Evolutionary conservation across 2,797 vertebrate species (phyloP).

Genomic region (Myotis pilosus): DNA sequence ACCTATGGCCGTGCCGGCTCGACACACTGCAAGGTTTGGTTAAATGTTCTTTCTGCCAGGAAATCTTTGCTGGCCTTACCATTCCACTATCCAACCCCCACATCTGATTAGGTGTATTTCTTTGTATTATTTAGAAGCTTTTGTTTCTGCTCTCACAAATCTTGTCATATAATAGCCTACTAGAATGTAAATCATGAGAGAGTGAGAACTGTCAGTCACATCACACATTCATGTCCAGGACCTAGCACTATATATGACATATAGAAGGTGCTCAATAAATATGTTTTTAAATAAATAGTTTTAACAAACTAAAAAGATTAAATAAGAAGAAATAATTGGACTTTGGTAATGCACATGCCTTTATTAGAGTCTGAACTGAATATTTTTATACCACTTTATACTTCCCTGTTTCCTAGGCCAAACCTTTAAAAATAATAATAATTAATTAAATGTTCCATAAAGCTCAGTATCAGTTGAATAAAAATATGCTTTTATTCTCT

Average conservation of each 20-base stretch:
- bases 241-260: background rate
- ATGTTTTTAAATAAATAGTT: background rate
- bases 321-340: background rate
- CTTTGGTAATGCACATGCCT: background rate
- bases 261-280: background rate
- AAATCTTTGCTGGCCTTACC: background rate
- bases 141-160: background rate
- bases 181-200: background rate
- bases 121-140: background rate
- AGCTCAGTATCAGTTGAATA: background rate
- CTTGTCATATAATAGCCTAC: background rate
- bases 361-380: background rate
- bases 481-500: background rate
- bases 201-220: background rate
- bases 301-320: background rate
- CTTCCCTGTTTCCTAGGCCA: background rate
- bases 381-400: background rate
- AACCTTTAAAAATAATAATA: background rate
- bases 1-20: too few species aligned
- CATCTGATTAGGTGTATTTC: background rate
- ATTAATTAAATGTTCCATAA: background rate
- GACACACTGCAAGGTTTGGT: background rate
- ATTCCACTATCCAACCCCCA: background rate
- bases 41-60: background rate
- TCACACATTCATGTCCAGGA: background rate